Percentiles rank a stretch among this genome's conserved stretches.
Conservation (phyloP, 1,140 invertebrate species). For the Lasioglossum baleicum region DNA sequence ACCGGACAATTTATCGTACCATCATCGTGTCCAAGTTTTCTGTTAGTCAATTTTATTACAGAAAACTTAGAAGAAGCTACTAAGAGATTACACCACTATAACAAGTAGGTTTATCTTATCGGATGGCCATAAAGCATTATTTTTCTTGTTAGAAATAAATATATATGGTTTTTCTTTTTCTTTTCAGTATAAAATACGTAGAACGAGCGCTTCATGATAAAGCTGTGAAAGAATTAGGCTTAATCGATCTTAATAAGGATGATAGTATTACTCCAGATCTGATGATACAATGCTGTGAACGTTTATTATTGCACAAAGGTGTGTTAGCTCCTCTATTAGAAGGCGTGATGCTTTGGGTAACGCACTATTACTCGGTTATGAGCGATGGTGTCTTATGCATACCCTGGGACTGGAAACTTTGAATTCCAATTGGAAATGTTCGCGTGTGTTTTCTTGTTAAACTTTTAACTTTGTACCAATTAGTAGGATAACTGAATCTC, state of each 20-base stretch:
- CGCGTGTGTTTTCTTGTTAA: neutral
- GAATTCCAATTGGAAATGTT: conserved; percentile 35
- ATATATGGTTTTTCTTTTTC: conserved; percentile 34
- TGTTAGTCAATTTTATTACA: conserved; percentile 91
- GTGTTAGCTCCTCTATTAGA: conserved; percentile 71
- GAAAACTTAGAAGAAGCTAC: conserved; percentile 88
- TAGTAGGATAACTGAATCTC: neutral
- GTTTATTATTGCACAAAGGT: conserved; percentile 83
- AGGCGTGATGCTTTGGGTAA: conserved; percentile 87
- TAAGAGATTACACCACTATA: conserved; percentile 86
- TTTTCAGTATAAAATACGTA: conserved; percentile 87
- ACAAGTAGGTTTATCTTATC: conserved; percentile 82
- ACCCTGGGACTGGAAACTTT: conserved; percentile 93
- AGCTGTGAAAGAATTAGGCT: conserved; percentile 84
- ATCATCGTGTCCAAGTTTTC: conserved; percentile 91
- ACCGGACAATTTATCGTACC: conserved; percentile 96
- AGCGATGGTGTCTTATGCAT: conserved; percentile 94
- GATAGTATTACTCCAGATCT: conserved; percentile 93
- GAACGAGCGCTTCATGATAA: conserved; percentile 86
- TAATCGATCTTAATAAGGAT: conserved; percentile 89
- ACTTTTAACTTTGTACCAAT: neutral
- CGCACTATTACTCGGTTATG: conserved; percentile 95
- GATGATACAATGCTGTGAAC: conserved; percentile 91
- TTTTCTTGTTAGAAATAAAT: conserved; percentile 1
- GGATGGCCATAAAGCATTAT: conserved; percentile 7